Percentiles rank a stretch among this genome's conserved stretches.
These are phyloP conservation scores for Drosophila infuscata DNA, from an alignment of 2,888 invertebrate genomes.

Conservation along the genomic window DNA sequence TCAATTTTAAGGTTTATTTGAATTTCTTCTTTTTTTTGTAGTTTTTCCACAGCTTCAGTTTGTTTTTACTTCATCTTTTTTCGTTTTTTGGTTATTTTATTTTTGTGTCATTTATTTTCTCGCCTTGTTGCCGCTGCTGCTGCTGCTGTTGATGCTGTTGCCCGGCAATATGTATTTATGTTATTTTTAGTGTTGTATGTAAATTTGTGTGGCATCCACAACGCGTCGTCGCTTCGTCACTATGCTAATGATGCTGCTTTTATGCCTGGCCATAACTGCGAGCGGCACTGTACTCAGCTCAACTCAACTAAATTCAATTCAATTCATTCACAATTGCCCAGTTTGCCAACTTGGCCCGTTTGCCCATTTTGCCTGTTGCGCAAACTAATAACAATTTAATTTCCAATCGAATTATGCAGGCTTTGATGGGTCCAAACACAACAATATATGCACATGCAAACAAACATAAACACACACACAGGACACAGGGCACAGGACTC, in stretches of 20 bases:
- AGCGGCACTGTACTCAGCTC: conserved; percentile 38
- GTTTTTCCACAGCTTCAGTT: conserved; percentile 53
- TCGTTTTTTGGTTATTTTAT: conserved; percentile 17
- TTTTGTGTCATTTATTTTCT: conserved; percentile 49
- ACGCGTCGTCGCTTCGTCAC: conserved; percentile 25
- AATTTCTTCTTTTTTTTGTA: conserved; percentile 67
- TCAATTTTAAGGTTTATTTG: conserved; percentile 79
- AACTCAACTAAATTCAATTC: conserved; percentile 5
- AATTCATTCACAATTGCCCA: conserved; percentile 14
- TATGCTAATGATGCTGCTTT: conserved; percentile 70
- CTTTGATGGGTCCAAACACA: conserved; percentile 47
- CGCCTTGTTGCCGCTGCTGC: conserved; percentile 38
- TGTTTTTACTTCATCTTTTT: conserved; percentile 13
- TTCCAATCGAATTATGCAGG: conserved; percentile 72
- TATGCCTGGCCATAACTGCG: conserved; percentile 64
- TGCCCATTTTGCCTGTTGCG: conserved; percentile 50
- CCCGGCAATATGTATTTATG: conserved; percentile 61
- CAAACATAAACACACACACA: conserved; percentile 4
- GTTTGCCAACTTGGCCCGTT: background rate
- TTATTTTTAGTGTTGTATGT: conserved; percentile 75
- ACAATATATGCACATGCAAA: conserved; percentile 16
- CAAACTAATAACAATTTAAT: conserved; percentile 79
- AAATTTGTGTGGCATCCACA: conserved; percentile 52
- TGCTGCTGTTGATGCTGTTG: conserved; percentile 31
- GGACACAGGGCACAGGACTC: conserved; percentile 2